Evolutionary conservation across 2,113 vertebrate genomes (phyloP).

Genomic region (Hypomesus transpacificus): DNA sequence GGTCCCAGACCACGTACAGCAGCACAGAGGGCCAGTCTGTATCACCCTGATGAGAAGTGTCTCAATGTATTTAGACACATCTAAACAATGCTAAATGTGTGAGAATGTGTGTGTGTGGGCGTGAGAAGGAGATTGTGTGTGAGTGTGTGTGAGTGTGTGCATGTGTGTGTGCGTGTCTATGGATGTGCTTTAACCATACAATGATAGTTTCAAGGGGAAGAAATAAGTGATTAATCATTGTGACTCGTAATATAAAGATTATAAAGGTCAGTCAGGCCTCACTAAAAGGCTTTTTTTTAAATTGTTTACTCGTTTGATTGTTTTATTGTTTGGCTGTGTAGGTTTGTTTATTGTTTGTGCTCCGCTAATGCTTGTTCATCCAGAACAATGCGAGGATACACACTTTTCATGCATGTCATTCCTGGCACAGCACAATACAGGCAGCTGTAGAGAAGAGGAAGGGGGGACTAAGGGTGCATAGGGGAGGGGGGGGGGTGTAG

Average conservation of each 20-base stretch:
- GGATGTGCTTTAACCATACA: no score
- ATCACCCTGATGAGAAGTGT: conserved; percentile 46
- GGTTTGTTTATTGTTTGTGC: conserved; percentile 49
- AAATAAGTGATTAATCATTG: no score
- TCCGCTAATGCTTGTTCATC: conserved; percentile 29
- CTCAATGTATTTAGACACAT: conserved; percentile 34
- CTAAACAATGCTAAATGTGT: conserved; percentile 36
- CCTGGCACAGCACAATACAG: conserved; percentile 25
- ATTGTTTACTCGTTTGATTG: not conserved
- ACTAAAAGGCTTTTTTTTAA: not conserved
- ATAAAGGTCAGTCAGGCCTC: no score
- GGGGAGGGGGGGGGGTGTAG: no score
- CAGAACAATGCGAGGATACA: conserved; percentile 67
- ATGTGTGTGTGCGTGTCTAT: no score
- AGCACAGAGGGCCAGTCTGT: conserved; percentile 63
- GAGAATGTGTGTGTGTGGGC: no score
- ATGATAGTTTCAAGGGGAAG: no score
- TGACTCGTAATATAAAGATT: no score
- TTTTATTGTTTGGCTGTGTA: conserved; percentile 37
- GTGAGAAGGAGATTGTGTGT: no score
- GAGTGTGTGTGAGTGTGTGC: no score
- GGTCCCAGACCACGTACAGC: conserved; percentile 16
- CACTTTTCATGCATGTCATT: conserved; percentile 30
- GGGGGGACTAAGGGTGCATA: conserved; percentile 14
- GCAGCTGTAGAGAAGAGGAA: conserved; percentile 34